Evolutionary conservation across 2,113 vertebrate genomes (phyloP), one percentile per base, ranked within the genome.

Genomic region (Strix uralensis): DNA sequence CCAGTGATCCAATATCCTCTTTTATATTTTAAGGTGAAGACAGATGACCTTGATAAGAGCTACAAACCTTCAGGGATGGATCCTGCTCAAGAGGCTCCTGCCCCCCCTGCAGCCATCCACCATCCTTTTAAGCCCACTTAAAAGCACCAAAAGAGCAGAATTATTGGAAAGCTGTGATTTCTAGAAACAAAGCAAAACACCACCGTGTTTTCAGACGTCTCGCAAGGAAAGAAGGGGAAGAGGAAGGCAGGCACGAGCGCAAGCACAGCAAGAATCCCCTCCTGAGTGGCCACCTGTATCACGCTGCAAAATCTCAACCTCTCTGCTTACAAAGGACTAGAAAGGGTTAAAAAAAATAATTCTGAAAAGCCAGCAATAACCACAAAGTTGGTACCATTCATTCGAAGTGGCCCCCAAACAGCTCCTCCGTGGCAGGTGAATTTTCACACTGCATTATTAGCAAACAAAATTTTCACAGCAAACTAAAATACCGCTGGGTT

Each of bases 401-500:
- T 8, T 36, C 80, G 61, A 73, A 55, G 36, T 5, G 30, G 23
- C 5, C 11, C 77, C 30, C 23, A 11, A 40, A 40, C 21, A 74
- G 49, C 59, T 70, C 36, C n/a, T 63, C 58, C 3, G 3, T 4
- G 25, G n/a, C 5, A 47, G 21, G 20, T 44, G 26, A 30, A 27
- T 65, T 61, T 61, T 75, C 82, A 79, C 52, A 29, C 46, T 13
- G 59, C 25, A 8, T 16, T 23, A 36, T 57, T 14, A 38, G 65
- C 84, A 81, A 34, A 34, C 19, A 30, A 22, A 70, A 54, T 34
- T 49, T 65, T 49, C 21, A 17, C 2, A 2, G 20, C 12, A n/a
- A 75, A 52, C 13, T 8, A 20, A 74, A 71, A 75, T 36, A 34
- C 4, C 0, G 0, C 8, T 2, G 0, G 1, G 6, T 30, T 85